A percentile compares a stretch with the other conserved stretches of the same genome.
phyloP scores from a whole-genome alignment of 2,888 invertebrate species.

The Ferdinandea cuprea region DNA sequence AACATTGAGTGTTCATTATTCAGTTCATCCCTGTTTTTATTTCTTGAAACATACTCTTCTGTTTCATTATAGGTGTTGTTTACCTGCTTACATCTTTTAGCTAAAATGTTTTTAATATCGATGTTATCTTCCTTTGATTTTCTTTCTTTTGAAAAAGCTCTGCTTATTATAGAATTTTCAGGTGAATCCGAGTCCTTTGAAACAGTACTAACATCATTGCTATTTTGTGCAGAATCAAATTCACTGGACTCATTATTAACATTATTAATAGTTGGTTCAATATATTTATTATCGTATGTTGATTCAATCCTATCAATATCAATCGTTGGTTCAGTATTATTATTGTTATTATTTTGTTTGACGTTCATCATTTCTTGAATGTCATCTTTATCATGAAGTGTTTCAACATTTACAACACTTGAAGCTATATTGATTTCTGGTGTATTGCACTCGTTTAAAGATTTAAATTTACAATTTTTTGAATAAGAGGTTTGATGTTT shows the following conservation, averaged over 20 bases:
- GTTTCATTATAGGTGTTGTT: background rate
- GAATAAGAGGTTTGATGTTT: background rate
- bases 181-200: background rate
- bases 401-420: too few species aligned
- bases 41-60: background rate
- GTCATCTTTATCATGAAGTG: too few species aligned
- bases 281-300: background rate
- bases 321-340: background rate
- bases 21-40: background rate
- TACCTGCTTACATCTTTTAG: background rate
- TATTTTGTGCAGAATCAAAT: background rate
- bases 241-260: background rate
- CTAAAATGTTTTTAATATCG: background rate
- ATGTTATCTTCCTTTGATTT: background rate
- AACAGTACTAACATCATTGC: background rate
- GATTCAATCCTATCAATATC: background rate
- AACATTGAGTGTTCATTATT: background rate
- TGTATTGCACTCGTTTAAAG: too few species aligned
- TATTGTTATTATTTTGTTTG: too few species aligned
- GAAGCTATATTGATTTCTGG: background rate
- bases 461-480: background rate
- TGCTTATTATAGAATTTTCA: background rate
- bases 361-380: too few species aligned
- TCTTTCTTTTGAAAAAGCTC: background rate
- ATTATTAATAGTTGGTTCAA: background rate